Evolutionary conservation across 2,113 vertebrate species (phyloP), one percentile per base, ranked within the genome.

Genomic region (Ciconia maguari): DNA sequence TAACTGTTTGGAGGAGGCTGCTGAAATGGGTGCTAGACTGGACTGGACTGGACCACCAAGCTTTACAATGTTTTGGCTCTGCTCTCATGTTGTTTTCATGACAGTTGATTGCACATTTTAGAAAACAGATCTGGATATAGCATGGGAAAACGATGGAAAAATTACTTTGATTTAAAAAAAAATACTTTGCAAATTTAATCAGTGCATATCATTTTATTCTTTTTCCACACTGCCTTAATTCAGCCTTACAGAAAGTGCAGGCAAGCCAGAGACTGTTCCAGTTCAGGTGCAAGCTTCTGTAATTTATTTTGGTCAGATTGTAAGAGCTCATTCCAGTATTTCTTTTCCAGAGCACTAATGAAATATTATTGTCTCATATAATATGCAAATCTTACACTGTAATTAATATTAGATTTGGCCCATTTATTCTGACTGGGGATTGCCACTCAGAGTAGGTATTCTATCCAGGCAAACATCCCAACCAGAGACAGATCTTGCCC

Each of bases 231-330:
- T 80, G 41, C 30, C 34, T 86, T 91, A 89, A 54, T 84, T 11
- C 32, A 92, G n/a, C 62, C 42, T 62, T 54, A 85, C 49, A 55
- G 32, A 94, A 93, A 87, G 30, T 17, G 16, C 29, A 87, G 62
- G 27, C 38, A 82, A 83, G 61, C 16, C 80, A 76, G 68, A 77
- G 48, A 42, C 54, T 68, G n/a, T 75, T 87, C 68, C n/a, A 54
- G 34, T 84, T 89, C 49, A 79, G 42, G 82, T 69, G n/a, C 69
- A 87, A 84, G 36, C 46, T 80, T 82, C 65, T 72, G 36, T 83
- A 60, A 92, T 94, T 89, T 41, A 80, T 71, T 87, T 92, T 78
- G 89, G 18, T 96, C 66, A 85, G 46, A 83, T 83, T 95, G 89
- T 69, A 90, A 91, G 82, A 77, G 34, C 26, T 74, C 34, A 38